phyloP scores from a whole-genome alignment of 2,888 invertebrate species.

The Agriotes lineatus region DNA sequence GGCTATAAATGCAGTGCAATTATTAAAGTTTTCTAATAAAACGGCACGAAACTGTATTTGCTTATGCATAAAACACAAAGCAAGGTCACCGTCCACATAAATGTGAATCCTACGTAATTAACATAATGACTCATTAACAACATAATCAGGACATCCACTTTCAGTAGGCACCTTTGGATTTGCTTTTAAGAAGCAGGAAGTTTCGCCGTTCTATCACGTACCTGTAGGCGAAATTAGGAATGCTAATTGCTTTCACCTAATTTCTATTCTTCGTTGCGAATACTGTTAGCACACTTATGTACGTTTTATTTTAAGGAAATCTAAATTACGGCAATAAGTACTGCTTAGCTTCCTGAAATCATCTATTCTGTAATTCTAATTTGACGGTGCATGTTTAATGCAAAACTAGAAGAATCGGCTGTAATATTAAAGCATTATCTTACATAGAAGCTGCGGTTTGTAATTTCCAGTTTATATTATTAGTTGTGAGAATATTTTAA shows the following conservation, averaged over 20 bases:
- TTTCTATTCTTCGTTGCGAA: not conserved
- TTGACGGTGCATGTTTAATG: too few relatives aligned
- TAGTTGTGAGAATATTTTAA: not conserved
- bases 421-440: too few relatives aligned
- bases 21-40: too few relatives aligned
- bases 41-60: not conserved
- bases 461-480: too few relatives aligned
- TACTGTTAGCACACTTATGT: not conserved
- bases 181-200: slow-evolving; percentile 2
- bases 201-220: not conserved
- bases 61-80: not conserved
- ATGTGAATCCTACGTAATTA: not conserved
- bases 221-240: slow-evolving; percentile 1
- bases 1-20: not conserved
- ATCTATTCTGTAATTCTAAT: too few relatives aligned
- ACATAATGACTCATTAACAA: not conserved
- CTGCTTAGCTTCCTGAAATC: too few relatives aligned
- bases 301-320: too few relatives aligned
- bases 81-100: not conserved
- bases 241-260: slow-evolving; percentile 7
- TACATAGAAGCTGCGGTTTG: too few relatives aligned
- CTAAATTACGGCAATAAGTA: too few relatives aligned
- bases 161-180: not conserved
- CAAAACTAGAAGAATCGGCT: too few relatives aligned
- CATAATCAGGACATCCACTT: not conserved